phyloP scores from a whole-genome alignment of 2,113 vertebrate species.

The Boulengeromyrus knoepffleri region DNA sequence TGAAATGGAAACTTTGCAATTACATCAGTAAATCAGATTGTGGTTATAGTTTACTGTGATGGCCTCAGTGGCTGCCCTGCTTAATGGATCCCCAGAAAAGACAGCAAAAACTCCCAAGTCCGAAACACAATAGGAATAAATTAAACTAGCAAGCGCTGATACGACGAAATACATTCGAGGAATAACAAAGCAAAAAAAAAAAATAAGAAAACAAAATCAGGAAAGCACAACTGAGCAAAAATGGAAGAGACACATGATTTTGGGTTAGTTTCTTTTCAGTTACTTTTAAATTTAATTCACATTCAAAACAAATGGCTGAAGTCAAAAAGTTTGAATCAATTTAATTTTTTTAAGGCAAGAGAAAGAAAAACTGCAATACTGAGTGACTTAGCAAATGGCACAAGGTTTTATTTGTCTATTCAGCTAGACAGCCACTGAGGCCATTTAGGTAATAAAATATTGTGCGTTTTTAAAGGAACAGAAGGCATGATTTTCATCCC shows the following conservation, averaged over 20 bases:
- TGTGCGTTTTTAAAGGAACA: background rate
- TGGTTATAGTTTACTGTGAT: background rate
- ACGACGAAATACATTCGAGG: background rate
- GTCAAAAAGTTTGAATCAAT: background rate
- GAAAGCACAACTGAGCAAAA: background rate
- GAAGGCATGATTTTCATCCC: background rate
- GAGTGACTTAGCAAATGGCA: background rate
- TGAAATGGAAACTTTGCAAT: conserved; percentile 9
- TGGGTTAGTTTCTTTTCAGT: background rate
- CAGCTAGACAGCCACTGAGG: background rate
- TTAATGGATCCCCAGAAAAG: background rate
- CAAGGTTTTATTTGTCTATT: background rate
- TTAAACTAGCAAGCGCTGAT: background rate
- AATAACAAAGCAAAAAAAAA: background rate
- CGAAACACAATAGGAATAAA: background rate
- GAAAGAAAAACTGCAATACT: background rate
- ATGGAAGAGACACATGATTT: background rate
- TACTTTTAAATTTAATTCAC: background rate
- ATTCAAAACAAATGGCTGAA: background rate
- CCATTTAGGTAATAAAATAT: conserved; percentile 5
- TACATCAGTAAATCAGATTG: conserved; percentile 8
- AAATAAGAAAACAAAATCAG: background rate
- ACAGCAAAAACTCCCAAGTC: background rate
- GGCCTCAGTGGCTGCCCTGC: background rate
- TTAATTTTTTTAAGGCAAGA: background rate